Percentiles rank a stretch among this genome's conserved stretches.
phyloP scores from a whole-genome alignment of 2,113 vertebrate genomes.

The Neodontobutis hainanensis region DNA sequence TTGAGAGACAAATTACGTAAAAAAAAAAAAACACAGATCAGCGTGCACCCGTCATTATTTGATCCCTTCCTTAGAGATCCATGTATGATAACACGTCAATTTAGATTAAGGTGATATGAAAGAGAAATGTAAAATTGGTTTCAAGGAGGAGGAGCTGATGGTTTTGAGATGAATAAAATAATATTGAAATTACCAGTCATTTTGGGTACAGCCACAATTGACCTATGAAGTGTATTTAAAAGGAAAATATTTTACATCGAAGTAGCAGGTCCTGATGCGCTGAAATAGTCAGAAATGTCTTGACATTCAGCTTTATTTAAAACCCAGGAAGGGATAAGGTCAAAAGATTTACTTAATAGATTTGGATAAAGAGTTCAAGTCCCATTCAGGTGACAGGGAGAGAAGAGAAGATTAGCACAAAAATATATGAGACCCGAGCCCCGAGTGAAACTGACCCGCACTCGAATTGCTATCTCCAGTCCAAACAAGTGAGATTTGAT shows the following conservation, averaged over 20 bases:
- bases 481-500: constrained; percentile 77
- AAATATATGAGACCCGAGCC: constrained; percentile 49
- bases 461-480: constrained; percentile 62
- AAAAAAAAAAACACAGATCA: constrained; percentile 70
- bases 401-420: constrained; percentile 55
- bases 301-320: constrained; percentile 57
- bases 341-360: constrained; percentile 73
- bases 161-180: constrained; percentile 65
- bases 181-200: constrained; percentile 58
- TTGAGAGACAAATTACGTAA: constrained; percentile 64
- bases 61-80: constrained; percentile 69
- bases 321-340: constrained; percentile 47
- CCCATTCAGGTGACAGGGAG: constrained; percentile 57
- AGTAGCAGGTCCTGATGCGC: constrained; percentile 4
- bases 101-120: constrained; percentile 75
- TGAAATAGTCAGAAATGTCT: constrained; percentile 37
- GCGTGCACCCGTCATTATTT: constrained; percentile 55
- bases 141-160: constrained; percentile 56
- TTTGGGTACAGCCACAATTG: constrained; percentile 44
- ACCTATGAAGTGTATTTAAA: constrained; percentile 44
- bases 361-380: constrained; percentile 54
- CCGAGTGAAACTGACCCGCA: constrained; percentile 48
- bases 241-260: neutral
- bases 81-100: constrained; percentile 71
- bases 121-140: constrained; percentile 68